Conservation (phyloP, 2,113 vertebrate genomes). For the Rattus norvegicus region DNA sequence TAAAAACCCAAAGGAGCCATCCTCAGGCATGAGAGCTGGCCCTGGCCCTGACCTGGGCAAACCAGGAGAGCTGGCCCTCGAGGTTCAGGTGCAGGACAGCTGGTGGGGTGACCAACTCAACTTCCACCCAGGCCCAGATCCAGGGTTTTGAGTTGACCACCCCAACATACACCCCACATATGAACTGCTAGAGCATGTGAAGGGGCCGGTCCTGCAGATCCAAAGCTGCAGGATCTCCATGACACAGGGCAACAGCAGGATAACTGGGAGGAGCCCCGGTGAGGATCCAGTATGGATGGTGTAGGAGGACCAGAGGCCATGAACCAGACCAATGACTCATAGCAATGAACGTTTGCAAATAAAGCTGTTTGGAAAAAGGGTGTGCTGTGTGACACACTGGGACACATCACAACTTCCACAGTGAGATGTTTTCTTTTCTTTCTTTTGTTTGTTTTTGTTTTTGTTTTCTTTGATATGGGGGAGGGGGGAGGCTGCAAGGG, state of each 20-base stretch:
- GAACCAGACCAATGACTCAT: neutral
- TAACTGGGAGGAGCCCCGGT: neutral
- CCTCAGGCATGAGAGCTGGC: neutral
- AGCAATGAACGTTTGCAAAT: neutral
- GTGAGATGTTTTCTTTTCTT: neutral
- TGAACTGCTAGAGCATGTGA: neutral
- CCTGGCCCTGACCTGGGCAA: too few relatives aligned
- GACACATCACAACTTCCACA: neutral
- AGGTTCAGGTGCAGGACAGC: neutral
- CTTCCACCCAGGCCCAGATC: neutral
- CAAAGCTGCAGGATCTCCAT: neutral
- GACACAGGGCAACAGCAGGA: neutral
- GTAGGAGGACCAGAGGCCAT: neutral
- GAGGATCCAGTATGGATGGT: neutral
- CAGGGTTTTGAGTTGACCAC: neutral
- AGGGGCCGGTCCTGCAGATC: neutral
- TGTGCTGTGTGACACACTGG: neutral
- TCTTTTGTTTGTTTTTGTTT: neutral
- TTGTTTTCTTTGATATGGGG: neutral
- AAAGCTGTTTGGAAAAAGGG: neutral
- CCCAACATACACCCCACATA: neutral
- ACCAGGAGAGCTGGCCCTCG: neutral
- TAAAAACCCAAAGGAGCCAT: neutral
- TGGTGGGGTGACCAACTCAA: neutral
- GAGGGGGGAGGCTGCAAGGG: neutral